Evolutionary conservation across 2,797 vertebrate species (phyloP), one percentile per base, ranked within the genome.

Genomic region (Danio aesculapii): DNA sequence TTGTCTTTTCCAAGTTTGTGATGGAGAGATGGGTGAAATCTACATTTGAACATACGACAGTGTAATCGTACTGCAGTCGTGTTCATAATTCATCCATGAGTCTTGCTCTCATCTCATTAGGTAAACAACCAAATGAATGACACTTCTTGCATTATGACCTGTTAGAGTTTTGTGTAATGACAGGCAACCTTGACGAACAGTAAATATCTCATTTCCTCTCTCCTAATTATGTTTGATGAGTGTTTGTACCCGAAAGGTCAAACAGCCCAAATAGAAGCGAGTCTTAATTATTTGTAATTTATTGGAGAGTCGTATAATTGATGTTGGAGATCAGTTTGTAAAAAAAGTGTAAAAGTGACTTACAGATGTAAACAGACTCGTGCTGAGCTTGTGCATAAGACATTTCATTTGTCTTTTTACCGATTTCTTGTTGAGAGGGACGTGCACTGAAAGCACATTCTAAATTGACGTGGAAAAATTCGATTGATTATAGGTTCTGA

Each of bases 151-250:
- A 47, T 63, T 67, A 52, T 82, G 68, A 80, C 21, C 46, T 47
- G 61, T 71, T 57, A 7, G 57, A 70, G 30, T 43, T 67, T 72
- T 67, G 49, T 82, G 53, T 59, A 64, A 67, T 80, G 79, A 84
- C 59, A 82, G 46, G 19, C 68, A 53, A 46, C 49, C 61, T 43
- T 82, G 55, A 68, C 63, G 62, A 72, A 83, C 78, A 81, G 64
- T 75, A 72, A 81, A 85, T 81, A 80, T 83, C 71, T 84, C 50
- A 68, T 80, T 83, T 80, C 72, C 79, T 75, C 30, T 77, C 19
- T 70, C 61, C 50, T 87, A 87, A 87, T 81, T 84, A 84, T 59
- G 55, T 75, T 78, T 79, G 78, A 83, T 86, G 84, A 86, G 66
- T 74, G 80, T 80, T 82, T 85, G 84, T 82, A 75, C 76, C 59